A percentile compares a stretch with the other conserved stretches of the same genome.
phyloP scores from a whole-genome alignment of 2,888 invertebrate genomes.

The Phragmatobia fuliginosa region DNA sequence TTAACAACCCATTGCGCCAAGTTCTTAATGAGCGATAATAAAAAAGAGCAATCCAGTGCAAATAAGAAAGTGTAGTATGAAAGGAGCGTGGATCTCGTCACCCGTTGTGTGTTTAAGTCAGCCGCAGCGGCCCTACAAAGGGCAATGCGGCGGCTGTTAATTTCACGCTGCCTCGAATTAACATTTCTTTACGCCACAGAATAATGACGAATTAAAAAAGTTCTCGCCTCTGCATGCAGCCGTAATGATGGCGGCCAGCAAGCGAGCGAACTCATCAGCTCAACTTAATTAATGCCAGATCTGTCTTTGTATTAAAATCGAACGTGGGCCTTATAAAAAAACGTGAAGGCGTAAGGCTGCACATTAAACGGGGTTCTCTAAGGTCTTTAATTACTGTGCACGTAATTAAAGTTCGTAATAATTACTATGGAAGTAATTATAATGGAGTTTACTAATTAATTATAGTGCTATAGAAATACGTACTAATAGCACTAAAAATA shows the following conservation, averaged over 20 bases:
- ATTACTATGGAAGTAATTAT: constrained; percentile 9
- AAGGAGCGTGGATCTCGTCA: constrained; percentile 80
- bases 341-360: constrained; percentile 49
- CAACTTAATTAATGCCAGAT: constrained; percentile 85
- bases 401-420: constrained; percentile 34
- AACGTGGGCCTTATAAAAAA: constrained; percentile 58
- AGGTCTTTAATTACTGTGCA: constrained; percentile 39
- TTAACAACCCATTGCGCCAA: constrained; percentile 74
- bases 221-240: constrained; percentile 82
- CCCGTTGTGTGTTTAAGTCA: constrained; percentile 85
- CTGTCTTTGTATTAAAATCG: constrained; percentile 86
- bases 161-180: constrained; percentile 87
- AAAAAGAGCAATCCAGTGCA: constrained; percentile 82
- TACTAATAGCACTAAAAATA: not conserved
- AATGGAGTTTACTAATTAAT: constrained; percentile 13
- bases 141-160: constrained; percentile 84
- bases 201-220: constrained; percentile 87
- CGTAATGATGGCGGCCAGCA: constrained; percentile 79
- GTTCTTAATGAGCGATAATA: constrained; percentile 80
- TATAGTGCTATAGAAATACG: not conserved
- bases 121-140: constrained; percentile 84
- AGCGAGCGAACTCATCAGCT: constrained; percentile 80
- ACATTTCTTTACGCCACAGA: constrained; percentile 87
- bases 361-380: constrained; percentile 55
- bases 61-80: constrained; percentile 82